Base-by-base conservation (phyloP, 2,113 vertebrate species). In the Melanocharis versteri region DNA sequence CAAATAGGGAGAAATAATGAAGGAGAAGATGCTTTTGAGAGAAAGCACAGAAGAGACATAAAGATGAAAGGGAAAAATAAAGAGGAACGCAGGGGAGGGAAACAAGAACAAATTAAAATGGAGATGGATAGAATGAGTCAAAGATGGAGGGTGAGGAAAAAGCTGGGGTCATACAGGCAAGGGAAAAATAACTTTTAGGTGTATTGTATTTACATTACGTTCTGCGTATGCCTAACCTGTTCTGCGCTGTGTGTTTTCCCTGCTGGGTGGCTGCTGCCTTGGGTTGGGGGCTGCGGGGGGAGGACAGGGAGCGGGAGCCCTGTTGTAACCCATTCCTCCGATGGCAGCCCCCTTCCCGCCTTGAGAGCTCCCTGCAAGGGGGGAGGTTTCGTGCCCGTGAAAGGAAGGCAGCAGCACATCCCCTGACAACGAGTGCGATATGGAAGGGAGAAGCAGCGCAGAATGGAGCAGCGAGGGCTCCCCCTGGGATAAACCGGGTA, bases 121-220 rank as follows among this genome's bases (percentile, higher is more conserved):
- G 93, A 96, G 96, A 96, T 93, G 87, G 87, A 96, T 93, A 93
- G 96, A 97, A 95, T 95, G 90, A 96, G 92, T 96, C 92, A 91
- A 96, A 97, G 92, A 96, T 94, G 94, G 93, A 93, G 92, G 91
- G 54, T 3, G 6, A 92, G 50, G 76, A 65, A 94, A 69, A 75
- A 65, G 35, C 84, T 70, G 65, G 87, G 71, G 40, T 75, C 70
- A 54, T 33, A 73, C 7, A 76, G 58, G 62, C 44, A 35, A 68
- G n/a, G 37, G 53, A 40, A 86, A 82, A 95, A 91, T 44, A 93
- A 95, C 76, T 96, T 97, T 83, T 44, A 61, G 23, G 64, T 71
- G 51, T 57, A 54, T 60, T 51, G 30, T 64, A 39, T 87, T 92
- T 66, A 40, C 57, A 61, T 28, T 31, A 37, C 0, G 0, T 80